Base-by-base conservation (phyloP, 2,888 invertebrate species). In the Augochlorella aurata region DNA sequence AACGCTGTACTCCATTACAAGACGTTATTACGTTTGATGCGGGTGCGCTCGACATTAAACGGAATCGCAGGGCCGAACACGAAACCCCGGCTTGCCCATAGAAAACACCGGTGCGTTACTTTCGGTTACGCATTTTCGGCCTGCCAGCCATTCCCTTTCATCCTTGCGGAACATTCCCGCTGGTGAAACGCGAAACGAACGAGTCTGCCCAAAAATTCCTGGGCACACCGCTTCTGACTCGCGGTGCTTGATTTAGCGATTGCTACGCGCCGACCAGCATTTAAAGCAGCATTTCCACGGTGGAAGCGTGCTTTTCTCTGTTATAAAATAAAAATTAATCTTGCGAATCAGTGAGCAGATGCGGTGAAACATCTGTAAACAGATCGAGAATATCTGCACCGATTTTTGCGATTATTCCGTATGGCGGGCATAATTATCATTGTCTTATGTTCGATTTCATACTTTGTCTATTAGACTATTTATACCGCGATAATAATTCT, bases 11-110 rank as follows among this genome's bases (percentile, higher is more conserved):
- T 80, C 74, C 81, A 50, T 73, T 68, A 69, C 68, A 50, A 45
- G 49, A 71, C 52, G 52, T 80, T 81, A 75, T 81, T 81, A 49
- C 81, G 81, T 82, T 75, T 63, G 81, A 81, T 50, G 24, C 65
- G 21, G 18, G 38, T 66, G 44, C 24, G 58, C 12, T 12, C 67
- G 12, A 61, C 65, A 69, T 10, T 24, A 54, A 24, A 47, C 67
- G 79, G 14, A 12, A 54, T 47, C 66, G 44, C 24, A 45, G 52
- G 38, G 47, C 50, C 18, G 68, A 38, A 24, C 63, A 65, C 8
- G 47, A 58, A 58, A 38, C 7, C 58, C 14, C 58, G 24, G 7
- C 58, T 14, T 12, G 58, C 10, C 24, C 58, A 24, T 14, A 47
- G 49, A 24, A 63, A 29, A 66, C 45, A 38, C 52, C 18, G 10